A percentile compares a stretch with the other conserved stretches of the same genome.
These are phyloP conservation scores for Sigmodon hispidus DNA, from an alignment of 2,113 vertebrate genomes.

Conservation along the genomic window DNA sequence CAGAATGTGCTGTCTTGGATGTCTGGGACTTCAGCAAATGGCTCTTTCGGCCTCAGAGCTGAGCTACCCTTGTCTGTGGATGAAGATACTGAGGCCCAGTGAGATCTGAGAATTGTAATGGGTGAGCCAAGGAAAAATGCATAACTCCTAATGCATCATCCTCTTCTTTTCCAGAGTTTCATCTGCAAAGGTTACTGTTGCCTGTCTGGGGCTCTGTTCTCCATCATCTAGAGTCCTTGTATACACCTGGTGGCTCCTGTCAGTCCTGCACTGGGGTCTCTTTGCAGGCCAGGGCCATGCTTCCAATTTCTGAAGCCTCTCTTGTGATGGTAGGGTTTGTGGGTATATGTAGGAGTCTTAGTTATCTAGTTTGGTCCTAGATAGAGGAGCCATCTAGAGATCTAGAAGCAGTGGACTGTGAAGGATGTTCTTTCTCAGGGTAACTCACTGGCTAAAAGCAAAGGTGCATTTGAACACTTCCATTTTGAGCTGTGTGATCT, in stretches of 20 bases:
- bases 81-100: background rate
- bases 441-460: slow-evolving; percentile 89
- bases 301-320: background rate
- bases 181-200: no score
- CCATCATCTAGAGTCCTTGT: background rate
- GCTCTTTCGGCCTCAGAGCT: background rate
- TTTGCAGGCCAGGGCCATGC: rapidly evolving
- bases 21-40: background rate
- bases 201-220: background rate
- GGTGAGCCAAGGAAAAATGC: background rate
- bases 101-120: background rate
- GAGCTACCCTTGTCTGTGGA: background rate
- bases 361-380: background rate
- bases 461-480: slow-evolving; percentile 89
- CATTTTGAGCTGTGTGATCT: background rate
- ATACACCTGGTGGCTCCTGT: background rate
- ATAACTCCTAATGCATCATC: rapidly evolving
- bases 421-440: background rate
- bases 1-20: background rate
- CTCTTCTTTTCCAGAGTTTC: background rate
- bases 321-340: background rate
- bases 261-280: background rate
- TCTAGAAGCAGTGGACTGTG: background rate
- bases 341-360: background rate
- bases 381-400: background rate